Evolutionary conservation across 2,113 vertebrate genomes (phyloP).

Genomic region (Pygoscelis adeliae): DNA sequence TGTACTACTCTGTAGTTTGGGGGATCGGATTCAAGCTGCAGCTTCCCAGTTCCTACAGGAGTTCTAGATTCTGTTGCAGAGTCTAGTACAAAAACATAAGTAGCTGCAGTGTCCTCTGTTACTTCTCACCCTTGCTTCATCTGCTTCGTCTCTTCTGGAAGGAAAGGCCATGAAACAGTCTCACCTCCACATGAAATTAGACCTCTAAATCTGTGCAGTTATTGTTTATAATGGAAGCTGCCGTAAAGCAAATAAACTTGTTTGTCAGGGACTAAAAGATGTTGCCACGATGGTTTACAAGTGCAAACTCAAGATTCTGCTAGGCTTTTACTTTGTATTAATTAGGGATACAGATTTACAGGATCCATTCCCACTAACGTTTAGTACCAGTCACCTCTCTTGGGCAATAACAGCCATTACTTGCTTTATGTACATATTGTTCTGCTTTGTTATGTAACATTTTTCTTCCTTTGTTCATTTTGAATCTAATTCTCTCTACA

Average conservation of each 20-base stretch:
- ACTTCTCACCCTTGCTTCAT: not conserved
- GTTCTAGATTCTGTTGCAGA: not conserved
- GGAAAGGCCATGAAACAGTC: not conserved
- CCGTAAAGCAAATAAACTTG: not conserved
- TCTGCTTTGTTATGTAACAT: not conserved
- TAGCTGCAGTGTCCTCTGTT: not conserved
- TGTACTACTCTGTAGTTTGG: not conserved
- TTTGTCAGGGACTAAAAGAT: not conserved
- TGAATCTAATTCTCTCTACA: not conserved
- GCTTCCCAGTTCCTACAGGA: not conserved
- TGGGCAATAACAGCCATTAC: not conserved
- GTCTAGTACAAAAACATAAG: not conserved
- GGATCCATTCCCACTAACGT: not conserved
- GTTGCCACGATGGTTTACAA: not conserved
- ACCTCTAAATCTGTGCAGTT: not conserved
- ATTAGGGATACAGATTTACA: not conserved
- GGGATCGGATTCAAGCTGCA: not conserved
- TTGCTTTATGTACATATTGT: not conserved
- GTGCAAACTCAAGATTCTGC: not conserved
- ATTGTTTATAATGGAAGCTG: not conserved
- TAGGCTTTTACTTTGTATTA: not conserved
- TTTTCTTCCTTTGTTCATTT: not conserved
- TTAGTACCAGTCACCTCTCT: not conserved
- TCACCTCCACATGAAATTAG: not conserved
- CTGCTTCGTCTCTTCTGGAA: not conserved